These are phyloP conservation scores for Nothocercus julius DNA, from an alignment of 2,113 vertebrate genomes.

Conservation along the genomic window DNA sequence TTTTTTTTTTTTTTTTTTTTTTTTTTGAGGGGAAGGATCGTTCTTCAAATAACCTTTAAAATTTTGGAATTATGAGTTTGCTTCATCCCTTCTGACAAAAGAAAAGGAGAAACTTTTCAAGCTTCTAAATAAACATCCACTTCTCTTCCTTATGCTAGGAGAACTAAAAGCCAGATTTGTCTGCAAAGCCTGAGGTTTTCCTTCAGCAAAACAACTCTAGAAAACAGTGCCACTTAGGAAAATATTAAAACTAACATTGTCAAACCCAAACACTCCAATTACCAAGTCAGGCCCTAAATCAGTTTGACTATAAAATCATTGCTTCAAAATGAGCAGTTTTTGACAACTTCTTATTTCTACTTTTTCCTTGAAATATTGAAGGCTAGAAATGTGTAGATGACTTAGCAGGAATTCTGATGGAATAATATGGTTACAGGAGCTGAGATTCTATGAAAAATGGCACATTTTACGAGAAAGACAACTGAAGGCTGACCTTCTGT, in stretches of 20 bases:
- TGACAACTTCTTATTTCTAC: not conserved
- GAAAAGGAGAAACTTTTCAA: not conserved
- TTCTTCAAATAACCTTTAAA: not conserved
- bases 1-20: not conserved
- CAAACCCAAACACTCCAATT: not conserved
- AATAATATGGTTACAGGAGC: not conserved
- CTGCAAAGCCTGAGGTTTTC: not conserved
- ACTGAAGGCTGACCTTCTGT: slow-evolving; percentile 18
- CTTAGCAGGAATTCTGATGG: not conserved
- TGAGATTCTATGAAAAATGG: not conserved
- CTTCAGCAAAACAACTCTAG: not conserved
- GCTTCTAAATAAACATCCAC: not conserved
- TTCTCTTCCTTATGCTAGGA: not conserved
- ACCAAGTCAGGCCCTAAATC: not conserved
- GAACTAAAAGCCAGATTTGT: not conserved
- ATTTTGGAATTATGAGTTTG: not conserved
- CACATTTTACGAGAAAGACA: not conserved
- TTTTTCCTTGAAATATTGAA: not conserved
- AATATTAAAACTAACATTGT: not conserved
- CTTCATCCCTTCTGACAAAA: not conserved
- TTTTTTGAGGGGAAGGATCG: not conserved
- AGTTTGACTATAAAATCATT: not conserved
- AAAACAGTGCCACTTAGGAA: not conserved
- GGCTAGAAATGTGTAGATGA: not conserved
- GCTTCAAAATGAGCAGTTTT: not conserved